Evolutionary conservation across 2,797 vertebrate genomes (phyloP), one percentile per base, ranked within the genome.

Genomic region (Silurus aristotelis): DNA sequence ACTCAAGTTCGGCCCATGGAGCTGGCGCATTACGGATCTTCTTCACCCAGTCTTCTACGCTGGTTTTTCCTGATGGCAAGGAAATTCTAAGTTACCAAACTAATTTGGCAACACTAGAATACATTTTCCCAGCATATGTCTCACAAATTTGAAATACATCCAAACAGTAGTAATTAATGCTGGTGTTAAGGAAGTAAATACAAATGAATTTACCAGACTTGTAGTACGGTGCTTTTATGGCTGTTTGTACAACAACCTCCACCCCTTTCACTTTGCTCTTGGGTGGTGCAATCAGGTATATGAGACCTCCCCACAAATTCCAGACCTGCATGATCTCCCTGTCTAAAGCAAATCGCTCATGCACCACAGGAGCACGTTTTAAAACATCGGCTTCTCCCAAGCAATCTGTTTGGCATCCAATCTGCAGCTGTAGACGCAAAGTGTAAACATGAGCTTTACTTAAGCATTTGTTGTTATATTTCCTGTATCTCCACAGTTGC

Each of bases 251-350:
- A 0, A 84, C 90, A 87, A 96, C 63, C 56, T 94, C 84, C 63
- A 92, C 84, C 0, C 90, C 92, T 0, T 95, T 90, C 86, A 95
- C 90, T 46, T 92, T 76, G 25, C 94, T 94, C 0, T 91, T 91
- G 55, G 91, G 90, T 4, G 97, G 97, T 9, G 96, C 95, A 0
- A 96, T 13, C 20, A 97, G 89, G 88, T 97, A 98, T 82, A 98
- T 91, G 27, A 98, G 96, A 0, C 97, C 97, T 0, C 97, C 96
- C 96, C 97, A 99, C n/a, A 97, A 93, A 91, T 96, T 97, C 85
- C 93, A 95, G 86, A 97, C 87, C 7, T 94, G 92, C n/a, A 96
- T 90, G 79, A 92, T 94, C 84, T 95, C 91, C n/a, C 93, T 87
- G 27, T 92, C 87, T 31, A 97, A 73, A 25, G 93, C 90, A 64